These are phyloP conservation scores for Thamnaconus septentrionalis DNA, from an alignment of 2,113 vertebrate genomes.

Conservation along the genomic window DNA sequence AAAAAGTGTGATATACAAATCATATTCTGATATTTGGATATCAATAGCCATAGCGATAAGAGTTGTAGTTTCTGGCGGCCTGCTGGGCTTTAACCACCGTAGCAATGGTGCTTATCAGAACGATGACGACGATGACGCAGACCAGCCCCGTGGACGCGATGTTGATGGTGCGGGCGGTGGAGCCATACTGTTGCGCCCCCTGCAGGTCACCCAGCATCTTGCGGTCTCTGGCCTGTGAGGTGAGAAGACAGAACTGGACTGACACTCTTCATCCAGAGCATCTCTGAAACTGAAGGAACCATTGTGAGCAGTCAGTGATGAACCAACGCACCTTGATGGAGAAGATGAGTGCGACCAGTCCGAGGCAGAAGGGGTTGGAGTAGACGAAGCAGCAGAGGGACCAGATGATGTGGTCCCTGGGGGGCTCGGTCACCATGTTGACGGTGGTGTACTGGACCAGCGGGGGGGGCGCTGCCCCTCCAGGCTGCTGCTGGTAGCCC, in stretches of 20 bases:
- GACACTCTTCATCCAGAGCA: no score
- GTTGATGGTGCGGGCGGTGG: constrained; percentile 53
- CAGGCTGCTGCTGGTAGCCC: no score
- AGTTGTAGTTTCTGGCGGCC: no score
- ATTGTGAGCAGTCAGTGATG: no score
- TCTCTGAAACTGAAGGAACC: no score
- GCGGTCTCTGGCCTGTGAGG: constrained; percentile 57
- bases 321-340: constrained; percentile 59
- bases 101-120: no score
- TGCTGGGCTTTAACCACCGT: no score
- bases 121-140: no score
- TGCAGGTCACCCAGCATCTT: constrained; percentile 53
- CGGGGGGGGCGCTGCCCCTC: not conserved
- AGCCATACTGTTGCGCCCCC: constrained; percentile 29
- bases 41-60: no score
- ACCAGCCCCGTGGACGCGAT: not conserved
- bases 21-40: no score
- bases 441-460: constrained; percentile 13
- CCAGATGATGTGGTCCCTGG: constrained; percentile 58
- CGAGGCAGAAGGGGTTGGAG: constrained; percentile 49
- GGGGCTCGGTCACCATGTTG: not conserved
- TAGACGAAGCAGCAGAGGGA: constrained; percentile 37
- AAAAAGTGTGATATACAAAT: no score
- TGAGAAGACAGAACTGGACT: not conserved
- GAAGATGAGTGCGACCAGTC: constrained; percentile 47